Percentiles rank a stretch among this genome's conserved stretches.
These are phyloP conservation scores for Hiodon tergisus DNA, from an alignment of 2,113 vertebrate species.

Conservation along the genomic window DNA sequence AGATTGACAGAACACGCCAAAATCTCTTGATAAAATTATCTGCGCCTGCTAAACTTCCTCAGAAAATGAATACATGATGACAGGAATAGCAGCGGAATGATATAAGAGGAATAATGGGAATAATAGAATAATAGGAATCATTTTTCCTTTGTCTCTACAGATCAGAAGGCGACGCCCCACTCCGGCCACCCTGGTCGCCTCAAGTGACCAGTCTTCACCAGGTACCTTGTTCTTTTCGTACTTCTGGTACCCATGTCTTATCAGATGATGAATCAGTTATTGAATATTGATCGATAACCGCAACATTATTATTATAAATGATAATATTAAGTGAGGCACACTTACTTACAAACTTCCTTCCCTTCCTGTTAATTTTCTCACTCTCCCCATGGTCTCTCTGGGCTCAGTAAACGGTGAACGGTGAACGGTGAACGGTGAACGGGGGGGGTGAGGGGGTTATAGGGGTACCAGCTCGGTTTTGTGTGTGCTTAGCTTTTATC, in stretches of 20 bases:
- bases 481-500: background rate
- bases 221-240: slow-evolving; percentile 55
- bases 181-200: slow-evolving; percentile 82
- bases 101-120: no score
- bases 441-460: background rate
- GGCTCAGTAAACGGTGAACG: background rate
- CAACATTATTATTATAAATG: no score
- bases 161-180: slow-evolving; percentile 86
- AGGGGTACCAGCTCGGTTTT: background rate
- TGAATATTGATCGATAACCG: no score
- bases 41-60: slow-evolving; percentile 7
- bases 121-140: no score
- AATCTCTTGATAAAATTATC: background rate
- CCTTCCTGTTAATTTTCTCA: background rate
- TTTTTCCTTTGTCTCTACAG: slow-evolving; percentile 50
- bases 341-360: background rate
- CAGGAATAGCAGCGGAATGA: no score
- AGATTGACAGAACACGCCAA: background rate
- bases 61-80: no score
- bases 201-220: slow-evolving; percentile 89
- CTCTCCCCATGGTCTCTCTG: background rate
- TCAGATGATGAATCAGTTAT: no score
- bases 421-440: background rate
- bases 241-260: background rate
- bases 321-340: background rate